Evolutionary conservation across 1,140 invertebrate species (phyloP).

Genomic region (Battus philenor): DNA sequence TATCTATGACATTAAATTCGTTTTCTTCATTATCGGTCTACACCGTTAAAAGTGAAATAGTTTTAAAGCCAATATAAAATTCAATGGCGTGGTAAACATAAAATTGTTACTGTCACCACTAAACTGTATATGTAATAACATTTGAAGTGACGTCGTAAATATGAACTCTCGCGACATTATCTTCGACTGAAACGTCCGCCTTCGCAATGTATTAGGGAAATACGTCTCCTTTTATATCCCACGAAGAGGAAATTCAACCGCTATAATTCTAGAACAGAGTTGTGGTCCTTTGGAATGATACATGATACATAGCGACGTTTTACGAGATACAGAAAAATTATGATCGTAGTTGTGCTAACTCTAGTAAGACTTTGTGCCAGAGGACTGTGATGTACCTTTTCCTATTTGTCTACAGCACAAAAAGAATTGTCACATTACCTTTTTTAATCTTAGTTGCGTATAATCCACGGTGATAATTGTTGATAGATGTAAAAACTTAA

Average conservation of each 20-base stretch:
- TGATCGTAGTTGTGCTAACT: neutral
- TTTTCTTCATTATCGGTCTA: too few relatives aligned
- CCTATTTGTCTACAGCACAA: too few relatives aligned
- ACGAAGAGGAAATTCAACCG: slow-evolving; percentile 39
- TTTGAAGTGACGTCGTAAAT: slow-evolving; percentile 41
- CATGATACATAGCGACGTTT: neutral
- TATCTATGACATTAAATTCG: too few relatives aligned
- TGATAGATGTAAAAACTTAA: too few relatives aligned
- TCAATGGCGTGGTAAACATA: too few relatives aligned
- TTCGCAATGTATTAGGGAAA: slow-evolving; percentile 47
- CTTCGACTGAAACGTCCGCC: slow-evolving; percentile 31
- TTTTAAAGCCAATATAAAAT: too few relatives aligned
- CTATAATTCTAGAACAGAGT: slow-evolving; percentile 29
- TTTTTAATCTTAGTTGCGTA: neutral
- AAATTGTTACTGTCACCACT: neutral
- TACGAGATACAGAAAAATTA: neutral
- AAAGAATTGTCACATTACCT: too few relatives aligned
- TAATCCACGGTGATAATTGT: too few relatives aligned
- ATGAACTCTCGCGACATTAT: slow-evolving; percentile 35
- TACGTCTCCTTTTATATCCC: slow-evolving; percentile 40
- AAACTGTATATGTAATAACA: slow-evolving; percentile 32
- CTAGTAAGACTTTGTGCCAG: neutral
- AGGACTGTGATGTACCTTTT: too few relatives aligned
- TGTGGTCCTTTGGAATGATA: slow-evolving; percentile 12
- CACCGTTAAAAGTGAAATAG: too few relatives aligned